These are phyloP conservation scores for Limnephilus lunatus DNA, from an alignment of 2,888 invertebrate species.

Conservation along the genomic window DNA sequence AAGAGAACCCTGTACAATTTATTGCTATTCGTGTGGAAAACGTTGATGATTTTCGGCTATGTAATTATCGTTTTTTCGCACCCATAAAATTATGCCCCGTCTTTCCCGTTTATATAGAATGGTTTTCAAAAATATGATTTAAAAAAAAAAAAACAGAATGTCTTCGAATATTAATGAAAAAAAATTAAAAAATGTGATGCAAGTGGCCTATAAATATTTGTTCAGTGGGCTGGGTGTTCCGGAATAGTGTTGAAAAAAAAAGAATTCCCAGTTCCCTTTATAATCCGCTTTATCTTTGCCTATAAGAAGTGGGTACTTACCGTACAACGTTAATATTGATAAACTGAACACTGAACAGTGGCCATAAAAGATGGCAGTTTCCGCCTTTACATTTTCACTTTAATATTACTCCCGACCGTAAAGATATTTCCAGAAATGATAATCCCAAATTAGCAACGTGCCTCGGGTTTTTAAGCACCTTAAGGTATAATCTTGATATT, in stretches of 20 bases:
- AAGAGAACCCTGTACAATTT: too few relatives aligned
- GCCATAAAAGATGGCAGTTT: background rate
- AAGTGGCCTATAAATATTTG: too few relatives aligned
- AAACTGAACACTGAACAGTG: background rate
- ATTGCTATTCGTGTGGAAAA: too few relatives aligned
- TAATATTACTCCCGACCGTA: background rate
- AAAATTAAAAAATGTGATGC: too few relatives aligned
- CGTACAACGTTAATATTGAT: background rate
- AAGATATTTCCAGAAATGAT: slow-evolving; percentile 4
- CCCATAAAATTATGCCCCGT: too few relatives aligned
- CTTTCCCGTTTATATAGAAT: too few relatives aligned
- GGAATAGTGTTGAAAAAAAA: background rate
- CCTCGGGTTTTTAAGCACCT: slow-evolving; percentile 14
- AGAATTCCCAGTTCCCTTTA: background rate
- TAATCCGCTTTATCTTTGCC: background rate
- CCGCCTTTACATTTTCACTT: background rate
- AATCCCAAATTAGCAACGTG: background rate
- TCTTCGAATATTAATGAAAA: too few relatives aligned
- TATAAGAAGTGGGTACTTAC: background rate
- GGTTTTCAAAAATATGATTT: too few relatives aligned
- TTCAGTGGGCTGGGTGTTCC: background rate
- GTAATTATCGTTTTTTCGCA: too few relatives aligned
- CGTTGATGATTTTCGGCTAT: too few relatives aligned
- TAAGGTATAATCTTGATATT: slow-evolving; percentile 29
- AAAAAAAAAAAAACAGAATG: too few relatives aligned